These are phyloP conservation scores for Antechinus flavipes DNA, from an alignment of 2,113 vertebrate species.

Conservation along the genomic window DNA sequence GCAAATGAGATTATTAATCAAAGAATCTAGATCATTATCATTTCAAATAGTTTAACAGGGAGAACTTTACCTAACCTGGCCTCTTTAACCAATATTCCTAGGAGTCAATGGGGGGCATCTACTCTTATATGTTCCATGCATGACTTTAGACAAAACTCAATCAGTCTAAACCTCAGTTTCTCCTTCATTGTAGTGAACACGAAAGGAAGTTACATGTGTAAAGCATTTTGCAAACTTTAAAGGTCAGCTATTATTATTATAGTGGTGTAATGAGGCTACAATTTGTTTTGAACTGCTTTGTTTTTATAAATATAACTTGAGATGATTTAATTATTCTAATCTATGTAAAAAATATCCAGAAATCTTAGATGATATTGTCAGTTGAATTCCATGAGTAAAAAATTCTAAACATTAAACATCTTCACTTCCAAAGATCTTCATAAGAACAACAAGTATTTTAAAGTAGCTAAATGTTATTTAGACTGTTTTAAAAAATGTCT, in stretches of 20 bases:
- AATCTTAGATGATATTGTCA: not conserved
- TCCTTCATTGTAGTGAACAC: not conserved
- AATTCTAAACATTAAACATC: not conserved
- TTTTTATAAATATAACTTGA: not conserved
- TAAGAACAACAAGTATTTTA: not conserved
- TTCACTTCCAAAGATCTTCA: not conserved
- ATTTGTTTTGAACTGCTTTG: not conserved
- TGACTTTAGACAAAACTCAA: not conserved
- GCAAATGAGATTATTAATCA: not conserved
- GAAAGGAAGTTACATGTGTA: not conserved
- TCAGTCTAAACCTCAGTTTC: not conserved
- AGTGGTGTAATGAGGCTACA: not conserved
- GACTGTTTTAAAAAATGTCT: not conserved
- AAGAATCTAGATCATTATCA: not conserved
- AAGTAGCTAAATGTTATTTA: not conserved
- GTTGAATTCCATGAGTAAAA: not conserved
- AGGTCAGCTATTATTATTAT: not conserved
- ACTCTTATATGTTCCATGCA: not conserved
- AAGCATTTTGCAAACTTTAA: not conserved
- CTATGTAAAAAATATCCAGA: not conserved
- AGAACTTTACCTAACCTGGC: not conserved
- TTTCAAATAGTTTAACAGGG: not conserved
- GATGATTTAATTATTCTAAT: not conserved
- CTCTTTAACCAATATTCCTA: not conserved
- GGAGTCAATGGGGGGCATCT: not conserved